These are phyloP conservation scores for Desmodus rotundus DNA, from an alignment of 2,113 vertebrate genomes.

Conservation along the genomic window DNA sequence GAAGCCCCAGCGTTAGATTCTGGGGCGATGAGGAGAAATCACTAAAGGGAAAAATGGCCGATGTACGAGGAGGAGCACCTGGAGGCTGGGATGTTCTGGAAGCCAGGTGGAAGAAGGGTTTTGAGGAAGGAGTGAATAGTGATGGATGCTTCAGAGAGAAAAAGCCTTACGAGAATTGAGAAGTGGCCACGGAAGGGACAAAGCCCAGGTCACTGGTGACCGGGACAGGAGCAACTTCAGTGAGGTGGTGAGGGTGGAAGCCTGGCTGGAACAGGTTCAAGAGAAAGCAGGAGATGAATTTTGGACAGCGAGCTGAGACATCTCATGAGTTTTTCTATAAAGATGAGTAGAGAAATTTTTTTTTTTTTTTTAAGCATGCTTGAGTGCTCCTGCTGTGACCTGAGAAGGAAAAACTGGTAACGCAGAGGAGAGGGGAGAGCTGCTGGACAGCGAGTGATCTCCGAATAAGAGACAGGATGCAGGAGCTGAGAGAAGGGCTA, in stretches of 20 bases:
- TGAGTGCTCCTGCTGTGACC: not conserved
- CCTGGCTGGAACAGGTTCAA: not conserved
- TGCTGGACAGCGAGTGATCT: not conserved
- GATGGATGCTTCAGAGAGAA: not conserved
- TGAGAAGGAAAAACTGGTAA: not conserved
- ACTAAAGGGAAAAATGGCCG: not conserved
- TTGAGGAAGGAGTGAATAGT: not conserved
- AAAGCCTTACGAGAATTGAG: not conserved
- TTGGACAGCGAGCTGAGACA: not conserved
- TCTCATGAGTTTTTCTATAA: not conserved
- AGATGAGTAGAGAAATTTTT: not conserved
- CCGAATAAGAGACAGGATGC: not conserved
- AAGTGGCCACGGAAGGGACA: accelerated
- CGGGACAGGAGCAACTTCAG: not conserved
- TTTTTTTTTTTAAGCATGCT: not conserved
- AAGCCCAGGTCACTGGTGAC: not conserved
- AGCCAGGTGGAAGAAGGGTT: not conserved
- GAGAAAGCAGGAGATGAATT: not conserved
- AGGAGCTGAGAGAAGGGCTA: not conserved
- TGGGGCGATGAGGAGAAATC: not conserved
- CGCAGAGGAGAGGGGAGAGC: not conserved
- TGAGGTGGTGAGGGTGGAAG: not conserved
- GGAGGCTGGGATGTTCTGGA: not conserved
- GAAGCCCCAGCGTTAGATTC: not conserved
- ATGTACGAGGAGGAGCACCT: accelerated